Evolutionary conservation across 2,797 vertebrate genomes (phyloP).

Genomic region (Rhynchotus rufescens): DNA sequence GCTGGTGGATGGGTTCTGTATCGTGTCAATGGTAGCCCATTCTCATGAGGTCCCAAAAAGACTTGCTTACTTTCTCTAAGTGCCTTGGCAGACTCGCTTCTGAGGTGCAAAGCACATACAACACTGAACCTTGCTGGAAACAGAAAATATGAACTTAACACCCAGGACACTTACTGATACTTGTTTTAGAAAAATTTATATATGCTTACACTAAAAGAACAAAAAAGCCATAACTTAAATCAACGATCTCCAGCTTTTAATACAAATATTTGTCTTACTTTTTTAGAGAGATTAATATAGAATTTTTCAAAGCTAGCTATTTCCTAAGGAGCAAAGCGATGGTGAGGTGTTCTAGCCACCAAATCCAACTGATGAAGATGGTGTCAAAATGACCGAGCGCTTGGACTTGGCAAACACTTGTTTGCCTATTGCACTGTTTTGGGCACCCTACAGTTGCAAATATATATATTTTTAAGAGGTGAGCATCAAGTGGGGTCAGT

Average conservation of each 20-base stretch:
- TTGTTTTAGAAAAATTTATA: conserved; percentile 60
- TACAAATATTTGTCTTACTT: conserved; percentile 75
- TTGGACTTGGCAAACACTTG: conserved; percentile 15
- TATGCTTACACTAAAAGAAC: conserved; percentile 63
- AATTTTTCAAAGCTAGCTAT: conserved; percentile 33
- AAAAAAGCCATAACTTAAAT: conserved; percentile 82
- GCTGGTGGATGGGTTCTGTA: conserved; percentile 73
- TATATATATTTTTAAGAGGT: conserved; percentile 7
- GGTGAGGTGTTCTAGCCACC: background rate
- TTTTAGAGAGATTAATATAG: conserved; percentile 72
- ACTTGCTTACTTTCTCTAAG: conserved; percentile 78
- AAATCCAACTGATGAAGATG: background rate
- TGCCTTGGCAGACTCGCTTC: conserved; percentile 83
- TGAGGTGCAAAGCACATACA: conserved; percentile 81
- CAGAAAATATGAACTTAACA: conserved; percentile 67
- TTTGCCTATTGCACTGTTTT: background rate
- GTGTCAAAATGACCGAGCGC: conserved; percentile 37
- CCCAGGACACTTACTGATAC: conserved; percentile 77
- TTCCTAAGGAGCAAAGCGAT: conserved; percentile 3
- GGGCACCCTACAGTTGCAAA: conserved; percentile 13
- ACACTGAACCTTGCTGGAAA: conserved; percentile 78
- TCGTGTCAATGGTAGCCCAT: conserved; percentile 69
- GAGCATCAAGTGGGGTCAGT: conserved; percentile 18
- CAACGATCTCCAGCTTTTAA: conserved; percentile 81
- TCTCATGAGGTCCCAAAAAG: conserved; percentile 74